Evolutionary conservation across 2,888 invertebrate species (phyloP), one percentile per base, ranked within the genome.

Genomic region (Cheilosia grossa): DNA sequence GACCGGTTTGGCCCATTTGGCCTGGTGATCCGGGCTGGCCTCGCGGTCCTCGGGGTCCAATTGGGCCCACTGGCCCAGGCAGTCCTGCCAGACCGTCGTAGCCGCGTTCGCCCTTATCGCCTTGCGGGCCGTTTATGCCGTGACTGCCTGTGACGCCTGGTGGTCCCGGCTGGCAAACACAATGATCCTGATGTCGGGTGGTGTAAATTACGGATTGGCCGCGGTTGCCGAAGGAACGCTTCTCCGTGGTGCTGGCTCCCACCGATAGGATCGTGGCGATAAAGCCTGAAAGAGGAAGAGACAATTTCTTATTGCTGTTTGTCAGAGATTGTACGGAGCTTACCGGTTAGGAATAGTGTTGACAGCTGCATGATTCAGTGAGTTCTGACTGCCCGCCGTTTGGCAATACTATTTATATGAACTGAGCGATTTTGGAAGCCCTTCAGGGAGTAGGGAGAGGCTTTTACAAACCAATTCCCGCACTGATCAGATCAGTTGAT

Each of bases 71-170:
- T 17, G 81, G 67, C 0, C 85, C 77, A 4, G 69, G 54, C 9
- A 78, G 27, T 40, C 86, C 86, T 1, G 64, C 13, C 7, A 59
- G 21, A 4, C 86, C 86, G 9, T 69, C 78, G 19, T 17, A 15
- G 6, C 85, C 83, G 53, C 74, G 69, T 44, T 47, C 59, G 1
- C 83, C 83, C n/a, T 72, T 70, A 19, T 70, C 63, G 0, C 86
- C 86, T 33, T 69, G 75, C 21, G 51, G 81, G 2, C 86, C 86
- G 7, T 73, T 67, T 54, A 6, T 9, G 6, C 81, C 86, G 4
- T 24, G 69, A 0, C 10, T 7, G 0, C 86, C 86, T 17, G 49
- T 15, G 13, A 44, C 13, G 27, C 86, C 83, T 64, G 74, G 64
- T 40, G 77, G 77, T n/a, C 77, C 77, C n/a, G 77, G 77, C 1